Evolutionary conservation across 2,113 vertebrate species (phyloP).

Genomic region (Platichthys stellatus): DNA sequence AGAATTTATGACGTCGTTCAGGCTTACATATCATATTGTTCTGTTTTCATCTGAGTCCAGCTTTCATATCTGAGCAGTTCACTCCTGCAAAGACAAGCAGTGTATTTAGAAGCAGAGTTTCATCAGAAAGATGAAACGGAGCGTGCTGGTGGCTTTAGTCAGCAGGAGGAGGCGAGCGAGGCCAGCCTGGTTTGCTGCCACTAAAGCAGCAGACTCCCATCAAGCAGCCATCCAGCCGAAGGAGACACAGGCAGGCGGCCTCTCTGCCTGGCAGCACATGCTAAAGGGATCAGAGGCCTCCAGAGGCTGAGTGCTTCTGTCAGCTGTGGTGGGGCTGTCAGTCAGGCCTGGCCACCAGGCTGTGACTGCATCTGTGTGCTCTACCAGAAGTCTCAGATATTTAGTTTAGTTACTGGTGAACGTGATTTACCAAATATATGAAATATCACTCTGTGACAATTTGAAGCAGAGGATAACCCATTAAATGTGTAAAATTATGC

Average conservation of each 20-base stretch:
- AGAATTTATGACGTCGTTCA: conserved; percentile 41
- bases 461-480: neutral
- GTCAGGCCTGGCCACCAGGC: conserved; percentile 56
- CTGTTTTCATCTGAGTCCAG: conserved; percentile 17
- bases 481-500: neutral
- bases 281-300: conserved; percentile 63
- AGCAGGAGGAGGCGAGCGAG: conserved; percentile 43
- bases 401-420: conserved; percentile 12
- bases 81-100: conserved; percentile 19
- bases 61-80: conserved; percentile 25
- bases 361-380: conserved; percentile 62
- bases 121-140: conserved; percentile 55
- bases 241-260: conserved; percentile 55
- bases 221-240: conserved; percentile 60
- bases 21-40: neutral
- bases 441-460: neutral
- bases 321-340: conserved; percentile 67
- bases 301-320: conserved; percentile 57
- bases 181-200: conserved; percentile 54
- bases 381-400: conserved; percentile 12
- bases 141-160: conserved; percentile 51
- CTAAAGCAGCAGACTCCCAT: conserved; percentile 60
- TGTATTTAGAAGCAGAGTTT: conserved; percentile 41
- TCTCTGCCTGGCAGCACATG: conserved; percentile 64
- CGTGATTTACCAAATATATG: conserved; percentile 3